phyloP scores from a whole-genome alignment of 2,888 invertebrate species.

The Epistrophe grossulariae region DNA sequence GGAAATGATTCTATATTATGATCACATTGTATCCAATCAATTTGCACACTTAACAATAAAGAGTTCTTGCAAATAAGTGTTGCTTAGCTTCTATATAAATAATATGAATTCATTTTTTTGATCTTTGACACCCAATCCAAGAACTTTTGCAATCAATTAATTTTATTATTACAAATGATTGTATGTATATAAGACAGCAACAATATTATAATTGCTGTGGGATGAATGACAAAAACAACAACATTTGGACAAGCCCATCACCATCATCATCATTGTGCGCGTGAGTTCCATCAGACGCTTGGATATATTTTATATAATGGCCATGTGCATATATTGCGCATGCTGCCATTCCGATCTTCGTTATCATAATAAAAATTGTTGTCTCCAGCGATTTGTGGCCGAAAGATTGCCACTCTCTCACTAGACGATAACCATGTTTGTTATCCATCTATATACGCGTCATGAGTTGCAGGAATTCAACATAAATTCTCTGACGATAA shows the following conservation, averaged over 20 bases:
- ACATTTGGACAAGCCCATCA: slow-evolving; percentile 18
- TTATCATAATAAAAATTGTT: slow-evolving; percentile 60
- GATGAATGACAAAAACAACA: slow-evolving; percentile 47
- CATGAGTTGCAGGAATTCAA: slow-evolving; percentile 57
- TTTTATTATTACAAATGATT: slow-evolving; percentile 37
- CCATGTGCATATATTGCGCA: not conserved
- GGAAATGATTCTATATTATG: slow-evolving; percentile 33
- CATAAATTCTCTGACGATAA: slow-evolving; percentile 66
- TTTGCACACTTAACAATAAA: slow-evolving; percentile 20
- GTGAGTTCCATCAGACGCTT: slow-evolving; percentile 41
- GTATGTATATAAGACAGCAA: slow-evolving; percentile 20
- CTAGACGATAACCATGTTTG: slow-evolving; percentile 53
- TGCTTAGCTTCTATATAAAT: not conserved
- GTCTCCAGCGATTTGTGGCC: slow-evolving; percentile 33
- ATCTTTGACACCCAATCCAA: slow-evolving; percentile 25
- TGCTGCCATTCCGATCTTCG: slow-evolving; percentile 7
- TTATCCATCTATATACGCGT: slow-evolving; percentile 16
- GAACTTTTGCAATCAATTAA: slow-evolving; percentile 14
- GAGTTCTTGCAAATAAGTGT: not conserved
- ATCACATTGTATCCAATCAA: slow-evolving; percentile 9
- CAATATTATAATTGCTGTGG: slow-evolving; percentile 25
- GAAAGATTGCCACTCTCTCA: slow-evolving; percentile 29
- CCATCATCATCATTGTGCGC: not conserved
- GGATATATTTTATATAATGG: not conserved
- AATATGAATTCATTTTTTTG: slow-evolving; percentile 20